phyloP scores from a whole-genome alignment of 2,888 invertebrate species.

The Gymnocheta viridis region DNA sequence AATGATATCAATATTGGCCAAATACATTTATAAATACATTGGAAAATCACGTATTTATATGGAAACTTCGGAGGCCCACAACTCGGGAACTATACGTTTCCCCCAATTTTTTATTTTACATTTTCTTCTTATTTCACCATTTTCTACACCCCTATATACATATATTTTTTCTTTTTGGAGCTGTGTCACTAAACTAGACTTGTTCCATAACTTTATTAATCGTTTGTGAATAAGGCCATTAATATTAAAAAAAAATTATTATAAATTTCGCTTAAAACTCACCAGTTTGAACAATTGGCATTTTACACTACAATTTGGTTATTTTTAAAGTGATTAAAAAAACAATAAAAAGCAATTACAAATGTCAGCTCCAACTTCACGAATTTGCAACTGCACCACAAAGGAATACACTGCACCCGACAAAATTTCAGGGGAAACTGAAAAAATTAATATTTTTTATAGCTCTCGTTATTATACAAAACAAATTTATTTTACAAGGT shows the following conservation, averaged over 20 bases:
- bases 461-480: not conserved
- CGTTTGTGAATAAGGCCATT: too few species aligned
- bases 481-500: not conserved
- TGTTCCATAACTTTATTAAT: too few species aligned
- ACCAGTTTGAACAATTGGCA: constrained; percentile 73
- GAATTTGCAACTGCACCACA: constrained; percentile 50
- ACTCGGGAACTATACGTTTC: too few species aligned
- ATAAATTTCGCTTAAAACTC: constrained; percentile 32
- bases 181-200: too few species aligned
- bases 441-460: not conserved
- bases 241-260: not conserved
- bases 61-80: too few species aligned
- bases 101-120: too few species aligned
- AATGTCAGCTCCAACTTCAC: not conserved
- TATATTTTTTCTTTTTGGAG: too few species aligned
- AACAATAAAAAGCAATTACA: constrained; percentile 2
- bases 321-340: not conserved
- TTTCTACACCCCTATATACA: too few species aligned
- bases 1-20: too few species aligned
- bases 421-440: constrained; percentile 46
- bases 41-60: too few species aligned
- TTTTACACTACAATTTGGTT: constrained; percentile 51
- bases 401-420: constrained; percentile 51
- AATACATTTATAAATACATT: too few species aligned
- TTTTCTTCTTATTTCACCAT: too few species aligned